Base-by-base conservation (phyloP, 2,113 vertebrate species). In the Anhinga anhinga region DNA sequence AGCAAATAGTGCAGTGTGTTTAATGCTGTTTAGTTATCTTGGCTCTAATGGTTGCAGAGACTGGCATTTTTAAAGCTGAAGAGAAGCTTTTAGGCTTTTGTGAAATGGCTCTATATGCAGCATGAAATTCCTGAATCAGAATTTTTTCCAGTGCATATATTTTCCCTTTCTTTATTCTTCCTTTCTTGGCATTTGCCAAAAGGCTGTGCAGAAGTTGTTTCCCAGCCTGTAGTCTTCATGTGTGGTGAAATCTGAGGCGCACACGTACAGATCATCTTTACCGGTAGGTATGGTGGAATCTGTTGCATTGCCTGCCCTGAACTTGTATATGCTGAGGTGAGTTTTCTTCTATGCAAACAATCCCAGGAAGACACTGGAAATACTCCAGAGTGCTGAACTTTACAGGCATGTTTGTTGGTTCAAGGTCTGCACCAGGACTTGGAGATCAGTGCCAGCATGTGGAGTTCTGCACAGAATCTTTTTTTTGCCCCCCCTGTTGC, bases 241-340 rank as follows among this genome's bases (percentile, higher is more conserved):
- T 8, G 53, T 0, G 0, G 23, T 78, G 61, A 65, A 88, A 53
- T 50, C n/a, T 0, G 1, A 80, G 23, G 16, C 5, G 3, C 30
- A n/a, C 30, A 6, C 0, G 2, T 55, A 50, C 36, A 59, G 25
- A 22, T 74, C 18, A 5, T 19, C 49, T 62, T 13, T 16, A 4
- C 12, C 11, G 27, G 11, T 6, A n/a, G 55, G 6, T 26, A 4
- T 5, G 32, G 29, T 42, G 32, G 29, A 91, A 19, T n/a, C 26
- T 83, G 11, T 59, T 80, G 44, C 9, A 1, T 45, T 74, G 10
- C 30, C 40, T 36, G n/a, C 3, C 55, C n/a, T 78, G 40, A 76
- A 4, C 26, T 34, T 21, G 9, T 36, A 4, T 10, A 5, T 11
- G 5, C 27, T 59, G 18, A 72, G 30, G 16, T 73, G 44, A 30